Evolutionary conservation across 2,113 vertebrate species (phyloP), one percentile per base, ranked within the genome.

Genomic region (Laterallus jamaicensis): DNA sequence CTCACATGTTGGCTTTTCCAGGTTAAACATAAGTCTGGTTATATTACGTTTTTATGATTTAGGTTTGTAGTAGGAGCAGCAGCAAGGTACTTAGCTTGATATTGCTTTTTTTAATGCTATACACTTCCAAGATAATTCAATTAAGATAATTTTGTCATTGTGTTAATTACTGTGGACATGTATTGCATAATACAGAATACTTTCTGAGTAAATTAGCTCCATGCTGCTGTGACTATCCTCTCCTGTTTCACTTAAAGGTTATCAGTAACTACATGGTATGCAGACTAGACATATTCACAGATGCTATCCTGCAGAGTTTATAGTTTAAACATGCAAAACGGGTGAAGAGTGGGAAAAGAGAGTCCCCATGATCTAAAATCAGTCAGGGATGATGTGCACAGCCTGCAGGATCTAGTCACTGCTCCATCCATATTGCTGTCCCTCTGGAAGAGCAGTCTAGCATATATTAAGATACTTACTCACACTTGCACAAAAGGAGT

Each of bases 391-490:
- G 26, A 80, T 82, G n/a, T 40, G 39, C 37, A 66, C 67, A 94
- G 75, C 37, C 56, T 94, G 75, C 44, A 82, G 71, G 55, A 66
- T 82, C 40, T 80, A 82, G 85, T 70, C 52, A 58, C 40, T 52
- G 68, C 85, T 90, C 47, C 68, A 40, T 91, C 63, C 47, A 5
- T 88, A 74, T 37, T 80, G 47, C 67, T 79, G 25, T 86, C 64
- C 67, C 55, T 80, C 92, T 77, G 56, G 79, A 93, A 90, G 78
- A 68, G 32, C 40, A 78, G 50, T 73, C 66, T 75, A 82, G 58
- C 75, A 58, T 74, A 85, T 77, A 89, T 91, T 76, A 79, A 89
- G 58, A 91, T 86, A 89, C 64, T 96, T 94, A 56, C 35, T 84
- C 37, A 39, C 44, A 69, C 5, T 91, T 5, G 15, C 56, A 89